These are phyloP conservation scores for Cryptocheilus praepositus DNA, from an alignment of 2,888 invertebrate species.

Conservation along the genomic window DNA sequence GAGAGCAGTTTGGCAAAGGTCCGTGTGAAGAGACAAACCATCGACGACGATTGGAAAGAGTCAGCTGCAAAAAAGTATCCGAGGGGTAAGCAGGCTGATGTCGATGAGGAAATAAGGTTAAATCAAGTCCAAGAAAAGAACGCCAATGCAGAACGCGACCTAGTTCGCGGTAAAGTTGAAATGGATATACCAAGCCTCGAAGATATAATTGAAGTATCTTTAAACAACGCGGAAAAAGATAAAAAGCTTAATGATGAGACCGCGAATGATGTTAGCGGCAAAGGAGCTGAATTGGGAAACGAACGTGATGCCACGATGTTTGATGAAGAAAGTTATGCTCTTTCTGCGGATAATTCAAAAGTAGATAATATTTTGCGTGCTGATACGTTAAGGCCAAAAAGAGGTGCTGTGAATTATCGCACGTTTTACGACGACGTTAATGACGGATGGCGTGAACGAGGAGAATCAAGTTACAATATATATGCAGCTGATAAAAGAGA, in stretches of 20 bases:
- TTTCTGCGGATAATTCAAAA: background rate
- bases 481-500: slow-evolving; percentile 1
- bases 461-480: background rate
- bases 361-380: slow-evolving; percentile 8
- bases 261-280: background rate
- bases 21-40: background rate
- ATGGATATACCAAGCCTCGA: background rate
- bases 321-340: background rate
- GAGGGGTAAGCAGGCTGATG: background rate
- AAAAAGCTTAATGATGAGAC: background rate
- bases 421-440: slow-evolving; percentile 33
- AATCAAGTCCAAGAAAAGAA: background rate
- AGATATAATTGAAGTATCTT: background rate
- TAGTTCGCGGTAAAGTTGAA: background rate
- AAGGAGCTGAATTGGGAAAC: background rate
- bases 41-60: too few species aligned
- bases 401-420: slow-evolving; percentile 15
- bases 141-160: background rate
- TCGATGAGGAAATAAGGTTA: slow-evolving; percentile 2
- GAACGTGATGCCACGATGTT: background rate
- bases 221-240: background rate
- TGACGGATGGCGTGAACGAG: slow-evolving; percentile 14
- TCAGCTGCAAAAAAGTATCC: background rate
- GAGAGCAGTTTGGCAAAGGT: background rate
- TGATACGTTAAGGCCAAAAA: slow-evolving; percentile 16